Base-by-base conservation (phyloP, 2,888 invertebrate genomes). In the Euproctis similis region DNA sequence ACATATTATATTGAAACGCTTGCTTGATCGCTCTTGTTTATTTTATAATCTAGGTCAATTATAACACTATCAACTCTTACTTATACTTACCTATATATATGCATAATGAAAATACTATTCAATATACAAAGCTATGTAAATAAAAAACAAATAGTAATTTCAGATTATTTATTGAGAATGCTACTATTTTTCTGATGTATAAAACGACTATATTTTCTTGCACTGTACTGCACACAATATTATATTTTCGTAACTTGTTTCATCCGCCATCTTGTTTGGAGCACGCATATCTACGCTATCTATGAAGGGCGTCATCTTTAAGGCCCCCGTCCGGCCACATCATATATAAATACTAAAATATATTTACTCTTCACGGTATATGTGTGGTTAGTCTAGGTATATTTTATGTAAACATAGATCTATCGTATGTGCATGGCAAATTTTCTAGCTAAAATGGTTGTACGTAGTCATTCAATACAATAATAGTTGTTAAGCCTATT, bases 171-270 rank as follows among this genome's bases (percentile, higher is more conserved):
- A 73, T 66, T 64, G 50, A 73, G 55, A 75, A 69, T n/a, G n/a
- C n/a, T n/a, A 67, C 72, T 65, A 77, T 80, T 80, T 69, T 78
- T 78, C 75, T 72, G 74, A 71, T 57, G 53, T 68, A 59, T 75
- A 70, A 68, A 48, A 69, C 21, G 62, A 61, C 59, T 36, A 75
- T 77, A 76, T 76, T 78, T 76, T 75, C 63, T 66, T 62, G 71
- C 75, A 71, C 75, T 69, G 57, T 70, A 69, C 56, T 61, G 69
- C 75, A 76, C 73, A 67, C 61, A 54, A 53, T 62, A 72, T 78
- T 60, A 73, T 78, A 81, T 78, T 81, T 80, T 78, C 73, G 68
- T 81, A 78, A 75, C 72, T 78, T 76, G 49, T 67, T 68, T 70
- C 68, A 39, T 65, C 71, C 71, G 69, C 39, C 26, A 28, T 28